Evolutionary conservation across 2,797 vertebrate genomes (phyloP).

Genomic region (Rhynchotus rufescens): DNA sequence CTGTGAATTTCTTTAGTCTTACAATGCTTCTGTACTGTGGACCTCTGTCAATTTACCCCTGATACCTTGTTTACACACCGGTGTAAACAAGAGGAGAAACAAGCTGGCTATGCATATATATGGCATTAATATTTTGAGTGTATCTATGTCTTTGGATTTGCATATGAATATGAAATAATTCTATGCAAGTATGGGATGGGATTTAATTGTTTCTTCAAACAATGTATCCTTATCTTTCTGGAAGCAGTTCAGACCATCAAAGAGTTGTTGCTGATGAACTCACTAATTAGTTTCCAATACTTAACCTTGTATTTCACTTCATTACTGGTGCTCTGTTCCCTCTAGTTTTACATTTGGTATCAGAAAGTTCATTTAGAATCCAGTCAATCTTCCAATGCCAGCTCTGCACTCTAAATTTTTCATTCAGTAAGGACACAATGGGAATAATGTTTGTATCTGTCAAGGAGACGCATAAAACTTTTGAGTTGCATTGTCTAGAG

Average conservation of each 20-base stretch:
- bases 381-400: constrained; percentile 75
- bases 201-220: constrained; percentile 82
- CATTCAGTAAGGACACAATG: constrained; percentile 75
- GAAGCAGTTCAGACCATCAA: constrained; percentile 82
- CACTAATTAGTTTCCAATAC: constrained; percentile 84
- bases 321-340: constrained; percentile 69
- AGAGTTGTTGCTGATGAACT: constrained; percentile 79
- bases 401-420: constrained; percentile 73
- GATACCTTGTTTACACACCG: neutral
- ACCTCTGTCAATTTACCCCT: neutral
- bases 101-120: neutral
- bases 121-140: constrained; percentile 66
- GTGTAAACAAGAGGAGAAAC: constrained; percentile 6
- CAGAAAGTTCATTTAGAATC: constrained; percentile 80
- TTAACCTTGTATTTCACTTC: constrained; percentile 77
- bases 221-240: constrained; percentile 84
- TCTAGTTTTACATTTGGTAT: constrained; percentile 75
- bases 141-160: constrained; percentile 75
- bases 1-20: neutral
- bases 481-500: constrained; percentile 37
- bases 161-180: constrained; percentile 84
- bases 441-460: constrained; percentile 75
- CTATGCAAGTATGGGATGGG: constrained; percentile 73
- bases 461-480: constrained; percentile 72
- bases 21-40: neutral